Evolutionary conservation across 2,113 vertebrate species (phyloP).

Genomic region (Amblyornis subalaris): DNA sequence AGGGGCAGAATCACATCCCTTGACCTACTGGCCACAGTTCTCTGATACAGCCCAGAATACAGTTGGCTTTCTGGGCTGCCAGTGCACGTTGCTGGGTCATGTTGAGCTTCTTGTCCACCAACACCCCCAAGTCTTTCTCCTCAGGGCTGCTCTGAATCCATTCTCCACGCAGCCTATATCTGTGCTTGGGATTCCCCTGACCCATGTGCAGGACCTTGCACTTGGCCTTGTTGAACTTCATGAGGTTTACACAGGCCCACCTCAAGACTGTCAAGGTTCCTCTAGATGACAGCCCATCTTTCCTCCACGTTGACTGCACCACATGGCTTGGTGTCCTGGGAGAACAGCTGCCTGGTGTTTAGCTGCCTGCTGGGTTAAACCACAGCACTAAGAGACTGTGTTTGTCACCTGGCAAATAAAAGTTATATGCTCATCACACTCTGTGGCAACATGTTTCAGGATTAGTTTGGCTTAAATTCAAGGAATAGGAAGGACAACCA

Average conservation of each 20-base stretch:
- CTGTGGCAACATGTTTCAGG: not conserved
- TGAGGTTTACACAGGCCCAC: not conserved
- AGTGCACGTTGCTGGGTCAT: not conserved
- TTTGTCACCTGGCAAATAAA: not conserved
- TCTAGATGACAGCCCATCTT: not conserved
- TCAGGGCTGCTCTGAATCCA: not conserved
- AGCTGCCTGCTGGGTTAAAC: not conserved
- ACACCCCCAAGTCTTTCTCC: not conserved
- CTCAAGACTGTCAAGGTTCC: not conserved
- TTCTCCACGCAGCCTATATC: not conserved
- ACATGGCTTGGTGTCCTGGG: not conserved
- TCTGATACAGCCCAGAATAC: not conserved
- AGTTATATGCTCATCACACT: not conserved
- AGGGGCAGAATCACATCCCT: not conserved
- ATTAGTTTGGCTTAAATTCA: not conserved
- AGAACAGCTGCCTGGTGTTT: not conserved
- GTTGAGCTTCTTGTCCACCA: not conserved
- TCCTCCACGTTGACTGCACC: not conserved
- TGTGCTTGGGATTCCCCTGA: not conserved
- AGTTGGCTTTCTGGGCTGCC: not conserved
- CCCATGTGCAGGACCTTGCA: not conserved
- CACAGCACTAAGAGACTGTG: not conserved
- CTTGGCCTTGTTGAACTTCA: not conserved
- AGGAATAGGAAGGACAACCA: not conserved
- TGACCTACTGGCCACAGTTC: not conserved